These are phyloP conservation scores for Smittia sp. DNA, from an alignment of 2,888 invertebrate species.

Conservation along the genomic window DNA sequence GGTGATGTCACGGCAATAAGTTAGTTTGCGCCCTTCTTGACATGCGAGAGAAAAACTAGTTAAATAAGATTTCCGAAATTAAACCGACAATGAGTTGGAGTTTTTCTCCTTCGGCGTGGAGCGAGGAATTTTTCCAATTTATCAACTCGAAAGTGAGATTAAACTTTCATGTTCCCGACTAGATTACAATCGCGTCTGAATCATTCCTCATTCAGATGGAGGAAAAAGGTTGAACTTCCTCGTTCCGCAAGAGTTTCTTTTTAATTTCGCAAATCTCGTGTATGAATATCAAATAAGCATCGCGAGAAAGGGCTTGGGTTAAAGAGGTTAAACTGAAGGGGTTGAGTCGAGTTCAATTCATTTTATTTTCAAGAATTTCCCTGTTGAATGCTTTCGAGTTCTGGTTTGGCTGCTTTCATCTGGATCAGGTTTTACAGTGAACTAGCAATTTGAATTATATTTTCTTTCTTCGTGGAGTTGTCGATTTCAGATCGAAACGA, in stretches of 20 bases:
- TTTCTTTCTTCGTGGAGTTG: neutral
- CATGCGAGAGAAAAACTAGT: constrained; percentile 20
- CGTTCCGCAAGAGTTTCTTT: neutral
- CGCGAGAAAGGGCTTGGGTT: neutral
- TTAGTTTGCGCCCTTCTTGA: neutral
- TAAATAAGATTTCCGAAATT: constrained; percentile 22
- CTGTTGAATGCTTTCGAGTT: too few relatives aligned
- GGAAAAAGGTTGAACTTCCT: neutral
- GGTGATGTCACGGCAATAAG: neutral
- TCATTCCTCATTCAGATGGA: neutral
- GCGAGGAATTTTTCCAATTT: too few relatives aligned
- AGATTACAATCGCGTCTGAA: neutral
- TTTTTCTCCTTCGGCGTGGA: too few relatives aligned
- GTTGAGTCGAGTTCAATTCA: neutral
- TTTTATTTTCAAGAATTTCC: neutral
- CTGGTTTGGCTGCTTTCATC: too few relatives aligned
- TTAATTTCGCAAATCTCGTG: neutral
- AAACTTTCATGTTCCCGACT: neutral
- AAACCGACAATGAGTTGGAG: constrained; percentile 29
- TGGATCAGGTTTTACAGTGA: too few relatives aligned
- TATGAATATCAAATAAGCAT: neutral
- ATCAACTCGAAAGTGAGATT: too few relatives aligned
- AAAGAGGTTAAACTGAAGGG: constrained; percentile 3
- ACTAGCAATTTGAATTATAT: too few relatives aligned
- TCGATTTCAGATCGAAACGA: too few relatives aligned